Evolutionary conservation across 2,888 invertebrate genomes (phyloP).

Genomic region (Aphodius granarius): DNA sequence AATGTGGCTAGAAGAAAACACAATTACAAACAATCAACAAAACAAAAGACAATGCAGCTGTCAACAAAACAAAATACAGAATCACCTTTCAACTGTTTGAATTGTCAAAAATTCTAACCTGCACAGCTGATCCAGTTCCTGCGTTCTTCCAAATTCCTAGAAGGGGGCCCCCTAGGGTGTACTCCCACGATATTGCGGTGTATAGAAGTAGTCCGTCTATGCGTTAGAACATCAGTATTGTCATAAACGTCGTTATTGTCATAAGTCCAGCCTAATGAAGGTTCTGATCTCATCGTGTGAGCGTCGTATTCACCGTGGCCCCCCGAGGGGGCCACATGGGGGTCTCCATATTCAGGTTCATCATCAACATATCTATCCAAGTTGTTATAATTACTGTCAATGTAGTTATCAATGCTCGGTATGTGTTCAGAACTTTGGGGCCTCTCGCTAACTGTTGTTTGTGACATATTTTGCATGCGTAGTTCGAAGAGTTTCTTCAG

Average conservation of each 20-base stretch:
- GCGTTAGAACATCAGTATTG: conserved; percentile 6
- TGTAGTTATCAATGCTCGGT: neutral
- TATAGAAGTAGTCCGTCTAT: conserved; percentile 32
- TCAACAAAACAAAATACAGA: neutral
- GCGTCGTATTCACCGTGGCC: neutral
- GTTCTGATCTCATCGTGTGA: neutral
- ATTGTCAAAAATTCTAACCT: conserved; percentile 22
- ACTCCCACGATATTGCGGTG: conserved; percentile 30
- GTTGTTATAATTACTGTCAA: neutral
- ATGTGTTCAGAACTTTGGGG: too few relatives aligned
- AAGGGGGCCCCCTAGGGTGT: conserved; percentile 22
- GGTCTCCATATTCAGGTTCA: neutral
- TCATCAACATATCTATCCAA: neutral
- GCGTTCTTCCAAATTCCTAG: conserved; percentile 29
- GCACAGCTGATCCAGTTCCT: conserved; percentile 30
- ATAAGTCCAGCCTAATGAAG: neutral
- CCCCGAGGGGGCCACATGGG: too few relatives aligned
- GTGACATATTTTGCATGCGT: neutral
- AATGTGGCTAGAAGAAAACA: conserved; percentile 16
- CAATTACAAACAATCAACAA: neutral
- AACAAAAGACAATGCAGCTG: neutral
- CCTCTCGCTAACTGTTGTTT: neutral
- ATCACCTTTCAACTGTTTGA: neutral
- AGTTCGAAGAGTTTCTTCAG: neutral
- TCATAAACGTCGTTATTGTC: conserved; percentile 8